Conservation (phyloP, 2,797 vertebrate genomes). For the Ctenopoma multispine region DNA sequence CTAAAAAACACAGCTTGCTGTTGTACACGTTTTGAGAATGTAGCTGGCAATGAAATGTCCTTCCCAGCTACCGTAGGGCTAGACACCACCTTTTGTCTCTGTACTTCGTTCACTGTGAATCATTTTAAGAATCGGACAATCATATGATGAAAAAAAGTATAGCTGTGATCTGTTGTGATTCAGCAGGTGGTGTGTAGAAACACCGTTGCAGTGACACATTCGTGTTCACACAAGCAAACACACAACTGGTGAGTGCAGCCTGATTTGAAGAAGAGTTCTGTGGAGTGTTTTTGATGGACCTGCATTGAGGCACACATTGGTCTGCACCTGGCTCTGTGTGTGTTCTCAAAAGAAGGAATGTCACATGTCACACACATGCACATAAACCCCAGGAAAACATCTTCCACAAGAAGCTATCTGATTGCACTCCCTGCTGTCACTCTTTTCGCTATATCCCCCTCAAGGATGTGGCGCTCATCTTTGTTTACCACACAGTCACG, state of each 20-base stretch:
- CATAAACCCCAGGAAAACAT: constrained; percentile 26
- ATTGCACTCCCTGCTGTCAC: constrained; percentile 50
- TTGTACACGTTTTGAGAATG: no score
- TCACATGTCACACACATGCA: constrained; percentile 15
- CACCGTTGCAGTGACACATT: constrained; percentile 30
- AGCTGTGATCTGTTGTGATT: constrained; percentile 47
- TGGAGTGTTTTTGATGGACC: not conserved
- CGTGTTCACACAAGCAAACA: not conserved
- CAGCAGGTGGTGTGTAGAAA: constrained; percentile 23
- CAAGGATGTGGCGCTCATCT: constrained; percentile 58
- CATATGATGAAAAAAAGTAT: constrained; percentile 34
- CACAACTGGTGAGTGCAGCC: not conserved
- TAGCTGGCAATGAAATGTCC: no score
- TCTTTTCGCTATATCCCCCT: constrained; percentile 58
- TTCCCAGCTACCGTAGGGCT: no score
- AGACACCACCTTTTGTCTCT: no score
- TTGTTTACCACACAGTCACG: constrained; percentile 56
- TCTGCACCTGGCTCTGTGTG: not conserved
- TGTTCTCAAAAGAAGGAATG: not conserved
- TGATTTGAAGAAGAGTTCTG: no score
- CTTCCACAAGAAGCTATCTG: constrained; percentile 44
- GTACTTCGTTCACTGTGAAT: no score
- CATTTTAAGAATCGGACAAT: no score
- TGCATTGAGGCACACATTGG: not conserved
- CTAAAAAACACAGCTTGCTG: no score